Base-by-base conservation (phyloP, 2,888 invertebrate genomes). In the Pachliopta kotzebuea region DNA sequence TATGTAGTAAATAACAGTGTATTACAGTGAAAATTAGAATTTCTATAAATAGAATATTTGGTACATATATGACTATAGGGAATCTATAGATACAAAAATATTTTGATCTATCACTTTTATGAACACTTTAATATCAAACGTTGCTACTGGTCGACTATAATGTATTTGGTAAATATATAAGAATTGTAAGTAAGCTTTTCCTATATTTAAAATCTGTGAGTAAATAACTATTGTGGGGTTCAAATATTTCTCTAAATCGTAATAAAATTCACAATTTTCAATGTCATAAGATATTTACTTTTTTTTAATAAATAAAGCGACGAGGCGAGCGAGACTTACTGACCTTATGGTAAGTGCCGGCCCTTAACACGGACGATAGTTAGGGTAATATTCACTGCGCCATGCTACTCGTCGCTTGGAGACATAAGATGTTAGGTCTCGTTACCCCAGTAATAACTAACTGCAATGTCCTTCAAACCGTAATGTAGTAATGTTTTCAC, bases 121-220 rank as follows among this genome's bases (percentile, higher is more conserved):
- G 90, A 91, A 91, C 90, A 91, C 90, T 85, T 90, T 75, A 76
- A 82, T 86, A 85, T 84, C 78, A 84, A 84, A 85, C 77, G 57
- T 60, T 69, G 71, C 68, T 78, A 82, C 79, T 87, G 88, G 87
- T 88, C 88, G 77, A 75, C 83, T 88, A 85, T 81, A 52, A 56
- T 45, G 61, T 78, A 73, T 78, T 76, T 81, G 76, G 80, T 83
- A 80, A 75, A 74, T 77, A 69, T 66, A 67, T 70, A 68, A 69
- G 67, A 66, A 70, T 68, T 71, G 68, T 63, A 68, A 67, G 56
- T 61, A 58, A 55, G 64, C 54, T 60, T 63, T 66, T 67, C 67
- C 67, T 69, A 70, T 72, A 70, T 70, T 65, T 45, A 61, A 64
- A 57, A 63, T 63, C 62, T 68, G 65, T 66, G 61, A 67, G 67